Evolutionary conservation across 2,113 vertebrate genomes (phyloP).

Genomic region (Vulpes ferrilata): DNA sequence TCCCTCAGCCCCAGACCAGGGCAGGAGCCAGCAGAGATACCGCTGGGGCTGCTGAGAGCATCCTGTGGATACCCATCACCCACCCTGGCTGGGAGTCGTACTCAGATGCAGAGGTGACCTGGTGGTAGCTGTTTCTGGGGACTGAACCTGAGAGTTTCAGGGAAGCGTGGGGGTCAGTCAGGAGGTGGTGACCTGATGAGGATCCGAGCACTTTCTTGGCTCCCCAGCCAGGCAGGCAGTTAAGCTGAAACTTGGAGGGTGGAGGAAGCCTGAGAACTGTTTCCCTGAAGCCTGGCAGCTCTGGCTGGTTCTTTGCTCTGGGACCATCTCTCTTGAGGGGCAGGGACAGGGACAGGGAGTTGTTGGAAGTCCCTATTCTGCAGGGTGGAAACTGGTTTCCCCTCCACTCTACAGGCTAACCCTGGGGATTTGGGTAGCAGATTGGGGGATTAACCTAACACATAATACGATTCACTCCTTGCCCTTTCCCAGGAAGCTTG

Average conservation of each 20-base stretch:
- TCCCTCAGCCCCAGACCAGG: background rate
- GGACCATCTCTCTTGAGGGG: background rate
- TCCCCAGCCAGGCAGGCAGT: background rate
- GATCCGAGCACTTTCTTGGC: background rate
- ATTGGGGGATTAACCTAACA: background rate
- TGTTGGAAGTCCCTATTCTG: background rate
- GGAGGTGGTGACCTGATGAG: background rate
- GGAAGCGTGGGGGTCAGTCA: background rate
- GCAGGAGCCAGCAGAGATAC: background rate
- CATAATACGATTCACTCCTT: background rate
- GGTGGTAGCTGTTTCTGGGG: background rate
- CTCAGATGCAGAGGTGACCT: background rate
- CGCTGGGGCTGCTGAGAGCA: background rate
- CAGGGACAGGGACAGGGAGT: background rate
- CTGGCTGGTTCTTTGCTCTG: background rate
- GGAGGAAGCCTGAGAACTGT: background rate
- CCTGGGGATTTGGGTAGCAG: conserved; percentile 24
- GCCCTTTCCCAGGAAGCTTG: conserved; percentile 5
- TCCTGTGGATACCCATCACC: background rate
- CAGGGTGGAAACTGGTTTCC: conserved; percentile 59
- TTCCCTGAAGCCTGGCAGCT: background rate
- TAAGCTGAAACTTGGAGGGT: background rate
- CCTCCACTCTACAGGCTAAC: background rate
- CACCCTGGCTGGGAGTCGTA: no score
- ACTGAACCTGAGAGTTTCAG: background rate